These are phyloP conservation scores for Flexamia atlantica DNA, from an alignment of 2,888 invertebrate species.

Conservation along the genomic window DNA sequence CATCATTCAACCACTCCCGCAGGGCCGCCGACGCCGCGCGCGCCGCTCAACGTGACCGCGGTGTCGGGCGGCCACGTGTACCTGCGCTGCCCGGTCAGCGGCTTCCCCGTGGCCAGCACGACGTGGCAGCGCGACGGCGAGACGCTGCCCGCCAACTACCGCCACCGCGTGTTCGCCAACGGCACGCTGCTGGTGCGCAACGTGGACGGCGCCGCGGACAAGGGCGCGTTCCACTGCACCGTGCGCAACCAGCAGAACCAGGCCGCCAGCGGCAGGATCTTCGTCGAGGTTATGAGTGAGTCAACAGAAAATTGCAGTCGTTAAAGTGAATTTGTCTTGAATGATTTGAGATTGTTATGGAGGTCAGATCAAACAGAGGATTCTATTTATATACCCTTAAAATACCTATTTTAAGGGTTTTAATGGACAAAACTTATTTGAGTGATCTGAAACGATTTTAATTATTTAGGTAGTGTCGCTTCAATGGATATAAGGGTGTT, in stretches of 20 bases:
- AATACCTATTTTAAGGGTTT: too few species aligned
- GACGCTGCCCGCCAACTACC: conserved; percentile 73
- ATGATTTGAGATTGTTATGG: too few species aligned
- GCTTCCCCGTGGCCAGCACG: conserved; percentile 76
- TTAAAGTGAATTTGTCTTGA: too few species aligned
- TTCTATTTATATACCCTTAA: too few species aligned
- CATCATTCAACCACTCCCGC: too few species aligned
- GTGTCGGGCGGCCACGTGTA: conserved; percentile 75
- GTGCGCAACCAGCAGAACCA: conserved; percentile 75
- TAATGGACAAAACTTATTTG: too few species aligned
- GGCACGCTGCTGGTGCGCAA: conserved; percentile 75
- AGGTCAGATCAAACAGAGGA: too few species aligned
- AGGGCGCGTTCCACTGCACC: conserved; percentile 75
- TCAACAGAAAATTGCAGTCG: too few species aligned
- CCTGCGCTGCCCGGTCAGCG: conserved; percentile 77
- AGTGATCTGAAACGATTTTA: too few species aligned
- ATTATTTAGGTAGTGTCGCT: too few species aligned
- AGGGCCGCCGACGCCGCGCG: conserved; percentile 76
- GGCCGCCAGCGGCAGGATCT: conserved; percentile 73
- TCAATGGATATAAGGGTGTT: too few species aligned
- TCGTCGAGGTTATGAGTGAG: conserved; percentile 76
- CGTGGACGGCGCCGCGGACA: conserved; percentile 75
- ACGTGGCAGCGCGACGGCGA: conserved; percentile 76
- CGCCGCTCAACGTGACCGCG: conserved; percentile 76
- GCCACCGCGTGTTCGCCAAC: conserved; percentile 74